Base-by-base conservation (phyloP, 2,888 invertebrate species). In the Hydriomena furcata region DNA sequence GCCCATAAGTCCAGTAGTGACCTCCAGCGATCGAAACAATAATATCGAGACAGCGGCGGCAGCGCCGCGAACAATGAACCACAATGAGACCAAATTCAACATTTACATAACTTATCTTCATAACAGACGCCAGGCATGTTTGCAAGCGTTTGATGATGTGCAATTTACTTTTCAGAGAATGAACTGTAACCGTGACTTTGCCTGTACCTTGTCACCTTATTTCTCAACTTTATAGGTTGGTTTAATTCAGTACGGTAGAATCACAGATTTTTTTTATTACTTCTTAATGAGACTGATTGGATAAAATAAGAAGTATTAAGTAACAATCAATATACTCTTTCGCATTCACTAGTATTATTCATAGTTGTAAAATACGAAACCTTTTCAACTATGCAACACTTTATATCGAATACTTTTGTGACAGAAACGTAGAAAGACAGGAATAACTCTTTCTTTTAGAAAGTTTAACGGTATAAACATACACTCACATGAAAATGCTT, bases 41-140 rank as follows among this genome's bases (percentile, higher is more conserved):
- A 70, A 63, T 58, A 52, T 45, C 45, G 41, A 52, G 46, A 23
- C 36, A 27, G 44, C 42, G 41, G 17, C 36, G 48, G 30, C 36
- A 37, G 53, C 60, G 47, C 27, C 21, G 50, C 66, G 71, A 71
- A 75, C 76, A 77, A 80, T 76, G 73, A 72, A 68, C 73, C 61
- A 60, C 65, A 66, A 70, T 68, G 63, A 71, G 66, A 71, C 66
- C 63, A 61, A 63, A 62, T 55, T 58, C 53, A 64, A 67, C 60
- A 74, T 76, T 77, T 74, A 73, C 74, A 74, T 77, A 73, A 50
- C 31, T 41, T 32, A 41, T 41, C 41, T 41, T 41, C 41, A 41
- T 32, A 41, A 41, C 41, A 41, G 41, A 41, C 41, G 40, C 40
- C 40, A 23, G 40, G 30, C 30, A 8, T 41, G 31, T 41, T 41